A percentile compares a stretch with the other conserved stretches of the same genome.
These are phyloP conservation scores for Talpa occidentalis DNA, from an alignment of 2,113 vertebrate species.

Conservation along the genomic window DNA sequence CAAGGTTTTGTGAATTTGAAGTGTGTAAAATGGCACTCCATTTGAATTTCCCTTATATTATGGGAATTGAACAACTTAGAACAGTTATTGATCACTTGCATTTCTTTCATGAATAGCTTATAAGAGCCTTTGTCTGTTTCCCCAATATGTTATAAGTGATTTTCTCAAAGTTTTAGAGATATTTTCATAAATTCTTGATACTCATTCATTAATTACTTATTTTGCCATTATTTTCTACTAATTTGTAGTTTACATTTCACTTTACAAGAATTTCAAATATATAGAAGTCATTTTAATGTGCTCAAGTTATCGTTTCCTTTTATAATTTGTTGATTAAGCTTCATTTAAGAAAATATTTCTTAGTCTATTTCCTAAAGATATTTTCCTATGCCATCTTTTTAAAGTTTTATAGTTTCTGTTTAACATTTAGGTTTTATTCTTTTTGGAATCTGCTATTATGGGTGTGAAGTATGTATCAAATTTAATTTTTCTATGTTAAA, in stretches of 20 bases:
- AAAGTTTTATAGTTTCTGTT: background rate
- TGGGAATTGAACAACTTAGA: background rate
- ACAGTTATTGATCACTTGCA: background rate
- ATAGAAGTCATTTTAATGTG: background rate
- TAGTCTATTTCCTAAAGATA: background rate
- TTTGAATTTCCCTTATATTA: background rate
- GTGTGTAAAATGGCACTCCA: background rate
- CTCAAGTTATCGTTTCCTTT: background rate
- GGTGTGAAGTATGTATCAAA: background rate
- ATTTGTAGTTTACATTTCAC: background rate
- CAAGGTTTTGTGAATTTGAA: background rate
- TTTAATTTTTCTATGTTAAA: background rate
- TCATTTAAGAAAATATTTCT: constrained; percentile 8
- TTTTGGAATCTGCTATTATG: background rate
- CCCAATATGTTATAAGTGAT: background rate
- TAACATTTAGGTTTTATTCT: background rate
- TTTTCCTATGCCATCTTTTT: background rate
- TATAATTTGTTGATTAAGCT: background rate
- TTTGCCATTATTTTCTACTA: background rate
- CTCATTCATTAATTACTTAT: background rate
- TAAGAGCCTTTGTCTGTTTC: too few relatives aligned
- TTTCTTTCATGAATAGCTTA: background rate
- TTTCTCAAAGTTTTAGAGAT: background rate
- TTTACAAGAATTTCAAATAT: background rate
- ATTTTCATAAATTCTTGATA: background rate